A percentile compares a stretch with the other conserved stretches of the same genome.
Evolutionary conservation across 2,888 invertebrate genomes (phyloP).

Genomic region (Hecatera dysodea): DNA sequence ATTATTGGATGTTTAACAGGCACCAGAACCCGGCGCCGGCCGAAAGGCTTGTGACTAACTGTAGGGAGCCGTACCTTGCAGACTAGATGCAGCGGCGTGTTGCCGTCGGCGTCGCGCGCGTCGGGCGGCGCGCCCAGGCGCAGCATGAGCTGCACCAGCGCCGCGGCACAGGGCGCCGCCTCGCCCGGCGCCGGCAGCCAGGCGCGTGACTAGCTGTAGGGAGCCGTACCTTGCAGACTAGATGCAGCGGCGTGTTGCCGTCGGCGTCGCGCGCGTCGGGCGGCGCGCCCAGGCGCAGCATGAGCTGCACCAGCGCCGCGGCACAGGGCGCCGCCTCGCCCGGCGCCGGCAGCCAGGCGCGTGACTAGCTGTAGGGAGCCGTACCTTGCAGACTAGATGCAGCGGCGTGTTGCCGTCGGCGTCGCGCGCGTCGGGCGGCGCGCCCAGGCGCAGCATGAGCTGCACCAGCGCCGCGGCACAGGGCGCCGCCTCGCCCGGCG

Average conservation of each 20-base stretch:
- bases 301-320: slow-evolving; percentile 91
- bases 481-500: slow-evolving; percentile 86
- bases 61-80: slow-evolving; percentile 92
- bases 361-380: slow-evolving; percentile 90
- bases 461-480: slow-evolving; percentile 90
- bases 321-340: slow-evolving; percentile 90
- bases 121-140: slow-evolving; percentile 96
- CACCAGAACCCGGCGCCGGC: too few relatives aligned
- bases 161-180: slow-evolving; percentile 87
- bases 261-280: slow-evolving; percentile 95
- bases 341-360: slow-evolving; percentile 92
- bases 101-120: slow-evolving; percentile 95
- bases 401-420: slow-evolving; percentile 96
- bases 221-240: slow-evolving; percentile 93
- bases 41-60: too few relatives aligned
- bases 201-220: slow-evolving; percentile 92
- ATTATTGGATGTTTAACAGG: too few relatives aligned
- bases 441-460: slow-evolving; percentile 95
- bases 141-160: slow-evolving; percentile 93
- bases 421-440: slow-evolving; percentile 95
- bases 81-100: slow-evolving; percentile 96
- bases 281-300: slow-evolving; percentile 96
- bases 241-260: slow-evolving; percentile 97
- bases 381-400: slow-evolving; percentile 95
- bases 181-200: slow-evolving; percentile 91